Evolutionary conservation across 2,113 vertebrate species (phyloP).

Genomic region (Rostratula benghalensis): DNA sequence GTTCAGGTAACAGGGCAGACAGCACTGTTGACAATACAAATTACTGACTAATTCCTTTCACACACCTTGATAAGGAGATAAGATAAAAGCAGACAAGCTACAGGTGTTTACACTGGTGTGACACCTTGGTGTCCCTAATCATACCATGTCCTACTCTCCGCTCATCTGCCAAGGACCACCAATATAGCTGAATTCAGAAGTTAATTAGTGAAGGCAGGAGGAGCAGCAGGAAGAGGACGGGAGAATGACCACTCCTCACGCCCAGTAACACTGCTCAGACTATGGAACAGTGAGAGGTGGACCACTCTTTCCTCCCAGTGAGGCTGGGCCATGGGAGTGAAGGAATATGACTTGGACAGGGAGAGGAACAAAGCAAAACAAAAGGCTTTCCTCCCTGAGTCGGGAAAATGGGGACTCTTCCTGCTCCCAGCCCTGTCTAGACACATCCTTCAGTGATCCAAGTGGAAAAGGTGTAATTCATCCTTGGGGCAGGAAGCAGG

Average conservation of each 20-base stretch:
- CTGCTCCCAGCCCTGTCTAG: neutral
- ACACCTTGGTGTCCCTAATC: neutral
- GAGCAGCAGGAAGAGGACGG: neutral
- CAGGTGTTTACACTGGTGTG: neutral
- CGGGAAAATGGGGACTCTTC: neutral
- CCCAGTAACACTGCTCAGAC: neutral
- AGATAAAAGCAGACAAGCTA: neutral
- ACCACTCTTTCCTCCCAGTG: neutral
- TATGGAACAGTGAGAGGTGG: neutral
- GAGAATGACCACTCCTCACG: neutral
- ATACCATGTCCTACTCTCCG: neutral
- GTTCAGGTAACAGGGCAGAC: neutral
- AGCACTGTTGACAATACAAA: neutral
- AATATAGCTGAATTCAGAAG: neutral
- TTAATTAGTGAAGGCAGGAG: neutral
- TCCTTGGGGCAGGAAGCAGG: neutral
- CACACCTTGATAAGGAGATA: slow-evolving; percentile 14
- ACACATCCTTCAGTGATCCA: neutral
- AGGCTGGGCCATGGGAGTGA: neutral
- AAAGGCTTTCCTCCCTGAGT: neutral
- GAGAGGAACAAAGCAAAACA: neutral
- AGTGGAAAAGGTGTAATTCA: neutral
- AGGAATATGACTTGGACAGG: neutral
- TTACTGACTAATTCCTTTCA: slow-evolving; percentile 28
- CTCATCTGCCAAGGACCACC: neutral